Evolutionary conservation across 2,888 invertebrate species (phyloP), one percentile per base, ranked within the genome.

Genomic region (Drosophila picticornis): DNA sequence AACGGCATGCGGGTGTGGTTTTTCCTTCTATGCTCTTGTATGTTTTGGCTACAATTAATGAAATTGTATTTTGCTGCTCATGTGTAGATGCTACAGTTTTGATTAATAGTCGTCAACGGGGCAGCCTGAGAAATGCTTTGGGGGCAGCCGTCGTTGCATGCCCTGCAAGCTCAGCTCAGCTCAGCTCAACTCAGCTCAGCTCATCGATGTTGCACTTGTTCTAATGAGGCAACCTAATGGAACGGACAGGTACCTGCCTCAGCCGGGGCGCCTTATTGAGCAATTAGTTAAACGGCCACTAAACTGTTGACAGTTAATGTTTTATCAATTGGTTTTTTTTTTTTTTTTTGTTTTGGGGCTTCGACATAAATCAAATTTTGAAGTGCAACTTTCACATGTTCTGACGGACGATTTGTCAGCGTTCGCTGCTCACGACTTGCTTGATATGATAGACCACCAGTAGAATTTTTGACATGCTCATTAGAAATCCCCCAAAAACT

Each of bases 1-100:
- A 88, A 81, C 81, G 91, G 84, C 91, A 91, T 91, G 91, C 91
- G 91, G 91, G 91, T 92, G 91, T 90, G 89, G 89, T 80, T 90
- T 86, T 88, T 80, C 75, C 73, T 80, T 75, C 57, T 65, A 65
- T 58, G 60, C 62, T 68, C 57, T 66, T 70, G 68, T 83, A 48
- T 78, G 77, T 75, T 85, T 86, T 86, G 72, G 71, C 73, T 75
- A 85, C 88, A 91, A 88, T 88, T 88, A 91, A 88, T 91, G 88
- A 90, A 91, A 90, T 85, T 86, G 88, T 84, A 77, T 66, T 83
- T 83, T 48, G 46, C 56, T 56, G 56, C 55, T 40, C 38, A 16
- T 58, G 51, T 52, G 19, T 36, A 29, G 57, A 62, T 77, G 84
- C 83, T 71, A 82, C 76, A 85, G 34, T 82, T 80, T 69, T 85